Evolutionary conservation across 2,113 vertebrate genomes (phyloP).

Genomic region (Butorides virescens): DNA sequence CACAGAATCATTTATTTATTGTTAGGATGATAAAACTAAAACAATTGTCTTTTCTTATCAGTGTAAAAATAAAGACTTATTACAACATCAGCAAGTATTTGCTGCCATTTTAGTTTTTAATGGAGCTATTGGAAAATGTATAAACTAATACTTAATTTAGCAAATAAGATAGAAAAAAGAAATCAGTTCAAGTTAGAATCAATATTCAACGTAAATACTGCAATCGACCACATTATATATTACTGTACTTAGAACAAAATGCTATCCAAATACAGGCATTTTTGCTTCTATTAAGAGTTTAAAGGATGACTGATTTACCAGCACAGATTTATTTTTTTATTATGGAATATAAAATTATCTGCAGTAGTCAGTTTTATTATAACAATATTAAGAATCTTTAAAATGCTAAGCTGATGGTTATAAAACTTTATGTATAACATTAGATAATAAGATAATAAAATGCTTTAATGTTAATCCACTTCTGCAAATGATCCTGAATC

Average conservation of each 20-base stretch:
- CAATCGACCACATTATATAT: background rate
- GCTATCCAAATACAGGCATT: background rate
- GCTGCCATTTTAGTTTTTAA: background rate
- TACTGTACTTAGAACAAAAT: background rate
- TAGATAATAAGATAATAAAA: constrained; percentile 64
- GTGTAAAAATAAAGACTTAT: background rate
- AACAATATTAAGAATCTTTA: constrained; percentile 48
- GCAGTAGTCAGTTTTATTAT: constrained; percentile 43
- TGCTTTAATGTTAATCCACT: constrained; percentile 37
- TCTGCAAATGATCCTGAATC: constrained; percentile 28
- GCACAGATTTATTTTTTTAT: constrained; percentile 54
- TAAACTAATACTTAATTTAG: constrained; percentile 13
- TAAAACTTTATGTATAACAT: constrained; percentile 62
- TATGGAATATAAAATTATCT: constrained; percentile 55
- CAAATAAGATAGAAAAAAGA: background rate
- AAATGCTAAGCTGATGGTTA: constrained; percentile 46
- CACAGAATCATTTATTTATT: constrained; percentile 24
- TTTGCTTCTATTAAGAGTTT: constrained; percentile 32
- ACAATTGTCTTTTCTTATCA: background rate
- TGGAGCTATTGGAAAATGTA: background rate
- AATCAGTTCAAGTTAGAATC: background rate
- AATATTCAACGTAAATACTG: constrained; percentile 22
- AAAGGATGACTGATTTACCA: constrained; percentile 38
- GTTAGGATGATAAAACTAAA: background rate
- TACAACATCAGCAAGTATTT: background rate